Conservation (phyloP, 2,797 vertebrate species). For the Tenualosa thibaudeaui region DNA sequence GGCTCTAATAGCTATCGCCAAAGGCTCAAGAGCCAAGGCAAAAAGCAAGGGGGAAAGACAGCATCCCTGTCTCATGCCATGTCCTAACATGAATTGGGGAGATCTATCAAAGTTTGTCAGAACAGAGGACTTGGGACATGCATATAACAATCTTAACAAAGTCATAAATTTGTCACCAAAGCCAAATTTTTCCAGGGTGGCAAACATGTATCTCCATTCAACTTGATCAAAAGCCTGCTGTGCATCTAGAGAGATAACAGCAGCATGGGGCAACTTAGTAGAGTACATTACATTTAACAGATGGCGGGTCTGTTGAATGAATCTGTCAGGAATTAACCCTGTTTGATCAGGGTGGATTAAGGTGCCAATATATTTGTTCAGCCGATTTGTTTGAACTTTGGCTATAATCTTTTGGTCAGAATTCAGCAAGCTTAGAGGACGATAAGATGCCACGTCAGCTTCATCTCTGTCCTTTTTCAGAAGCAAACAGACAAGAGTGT, state of each 20-base stretch:
- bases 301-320: too few relatives aligned
- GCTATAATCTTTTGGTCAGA: not conserved
- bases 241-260: conserved; percentile 21
- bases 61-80: conserved; percentile 25
- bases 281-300: not conserved
- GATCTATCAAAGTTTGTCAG: conserved; percentile 26
- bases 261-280: not conserved
- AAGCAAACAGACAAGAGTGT: not conserved
- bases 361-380: not conserved
- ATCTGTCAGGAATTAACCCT: not conserved
- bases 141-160: conserved; percentile 27
- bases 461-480: too few relatives aligned
- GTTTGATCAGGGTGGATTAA: not conserved
- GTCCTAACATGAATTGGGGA: not conserved
- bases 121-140: conserved; percentile 6
- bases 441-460: not conserved
- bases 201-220: conserved; percentile 15
- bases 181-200: not conserved
- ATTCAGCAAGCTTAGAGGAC: conserved; percentile 12
- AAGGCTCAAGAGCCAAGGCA: conserved; percentile 6
- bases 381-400: not conserved
- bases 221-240: conserved; percentile 9
- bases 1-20: conserved; percentile 26
- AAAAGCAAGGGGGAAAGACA: conserved; percentile 14
- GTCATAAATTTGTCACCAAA: conserved; percentile 13